Evolutionary conservation across 2,888 invertebrate species (phyloP), one percentile per base, ranked within the genome.

Genomic region (Drosophila recens): DNA sequence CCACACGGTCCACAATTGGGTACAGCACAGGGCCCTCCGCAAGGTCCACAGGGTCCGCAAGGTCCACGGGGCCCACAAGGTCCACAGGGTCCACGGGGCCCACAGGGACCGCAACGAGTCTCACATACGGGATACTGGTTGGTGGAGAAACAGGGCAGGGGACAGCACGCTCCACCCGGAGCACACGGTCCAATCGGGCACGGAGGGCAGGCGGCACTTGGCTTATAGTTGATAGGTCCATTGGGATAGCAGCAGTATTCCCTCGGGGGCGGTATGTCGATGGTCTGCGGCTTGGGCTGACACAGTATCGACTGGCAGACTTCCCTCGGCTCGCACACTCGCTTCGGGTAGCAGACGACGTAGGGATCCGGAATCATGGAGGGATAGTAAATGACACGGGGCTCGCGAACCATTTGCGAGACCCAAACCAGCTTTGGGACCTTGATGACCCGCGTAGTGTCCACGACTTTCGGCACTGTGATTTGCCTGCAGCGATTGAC

Each of bases 331-430:
- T 51, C 51, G 23, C 51, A 51, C 20, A 51, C 36, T 8, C 51
- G 51, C 51, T 51, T 51, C 51, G 51, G 51, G 23, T 51, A 51
- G 51, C 51, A 51, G 51, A 51, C 51, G 23, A 51, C 51, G 36
- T 51, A 51, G 1, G 51, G 51, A 36, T 51, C 51, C 20, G 51
- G 51, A 9, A 51, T 51, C 51, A 51, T 51, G 0, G 51, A 51
- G 0, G 51, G 51, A 36, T 51, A 51, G 13, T 51, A 51, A 1
- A 51, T 51, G 13, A 51, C 51, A 9, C 51, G 51, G 4, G 51
- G 51, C n/a, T 51, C 51, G 36, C 51, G 51, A n/a, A 51, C 51
- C 51, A 51, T 51, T 36, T 51, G 51, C 9, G 51, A 51, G 8
- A 51, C 51, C 51, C 51, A 51, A 13, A 51, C 20, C n/a, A 51